Evolutionary conservation across 2,113 vertebrate species (phyloP).

Genomic region (Cebidichthys violaceus): DNA sequence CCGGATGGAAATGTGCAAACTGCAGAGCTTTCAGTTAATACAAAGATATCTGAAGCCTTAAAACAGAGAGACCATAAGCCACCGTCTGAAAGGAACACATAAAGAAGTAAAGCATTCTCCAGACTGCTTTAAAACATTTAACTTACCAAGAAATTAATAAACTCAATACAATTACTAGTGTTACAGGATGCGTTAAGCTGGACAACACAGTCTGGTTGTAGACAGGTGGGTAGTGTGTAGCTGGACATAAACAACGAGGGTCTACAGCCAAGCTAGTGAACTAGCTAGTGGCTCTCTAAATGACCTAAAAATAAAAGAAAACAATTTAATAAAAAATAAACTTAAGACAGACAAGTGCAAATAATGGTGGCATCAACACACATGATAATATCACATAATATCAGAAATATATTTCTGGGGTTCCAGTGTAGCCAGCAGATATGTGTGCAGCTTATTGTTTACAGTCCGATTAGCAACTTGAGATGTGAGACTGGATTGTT

Average conservation of each 20-base stretch:
- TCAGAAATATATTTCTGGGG: no score
- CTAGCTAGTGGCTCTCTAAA: neutral
- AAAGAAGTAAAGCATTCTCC: neutral
- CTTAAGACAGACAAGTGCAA: neutral
- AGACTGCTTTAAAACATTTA: conserved; percentile 9
- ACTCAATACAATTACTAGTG: neutral
- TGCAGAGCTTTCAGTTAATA: neutral
- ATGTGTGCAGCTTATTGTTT: neutral
- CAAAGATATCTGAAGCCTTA: neutral
- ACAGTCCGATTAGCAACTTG: neutral
- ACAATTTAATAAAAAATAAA: neutral
- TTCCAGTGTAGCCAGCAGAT: no score
- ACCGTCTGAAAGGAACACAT: neutral
- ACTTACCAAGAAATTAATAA: conserved; percentile 13
- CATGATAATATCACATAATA: no score
- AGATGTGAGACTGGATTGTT: neutral
- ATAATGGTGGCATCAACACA: no score
- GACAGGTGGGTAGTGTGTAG: neutral
- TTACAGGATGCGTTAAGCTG: conserved; percentile 6
- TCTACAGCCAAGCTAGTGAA: neutral
- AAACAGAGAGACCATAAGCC: neutral
- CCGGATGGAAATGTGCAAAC: conserved; percentile 3
- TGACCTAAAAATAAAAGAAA: neutral
- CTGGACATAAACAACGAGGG: neutral
- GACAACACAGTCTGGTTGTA: neutral